Percentiles rank a stretch among this genome's conserved stretches.
phyloP scores from a whole-genome alignment of 2,888 invertebrate genomes.

The Lydus trimaculatus region DNA sequence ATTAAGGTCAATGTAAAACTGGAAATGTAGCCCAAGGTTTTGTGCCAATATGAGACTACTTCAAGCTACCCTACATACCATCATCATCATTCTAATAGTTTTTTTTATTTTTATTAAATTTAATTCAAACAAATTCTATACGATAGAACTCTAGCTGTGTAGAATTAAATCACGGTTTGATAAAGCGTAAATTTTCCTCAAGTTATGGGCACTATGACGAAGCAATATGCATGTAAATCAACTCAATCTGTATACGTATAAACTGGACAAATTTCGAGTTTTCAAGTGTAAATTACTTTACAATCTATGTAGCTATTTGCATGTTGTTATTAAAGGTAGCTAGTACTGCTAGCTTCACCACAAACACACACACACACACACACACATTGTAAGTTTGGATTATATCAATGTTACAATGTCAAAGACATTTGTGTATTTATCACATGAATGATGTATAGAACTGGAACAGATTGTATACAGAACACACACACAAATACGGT shows the following conservation, averaged over 20 bases:
- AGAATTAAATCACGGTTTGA: not conserved
- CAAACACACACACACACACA: too few relatives aligned
- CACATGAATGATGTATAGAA: not conserved
- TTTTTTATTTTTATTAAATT: too few relatives aligned
- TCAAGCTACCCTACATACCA: too few relatives aligned
- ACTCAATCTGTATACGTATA: not conserved
- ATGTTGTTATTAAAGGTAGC: not conserved
- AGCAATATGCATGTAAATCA: constrained; percentile 5
- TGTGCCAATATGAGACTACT: too few relatives aligned
- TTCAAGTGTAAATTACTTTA: not conserved
- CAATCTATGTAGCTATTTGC: not conserved
- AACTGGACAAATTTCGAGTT: not conserved
- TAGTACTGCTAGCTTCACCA: too few relatives aligned
- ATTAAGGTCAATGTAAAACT: not conserved
- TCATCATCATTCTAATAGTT: too few relatives aligned
- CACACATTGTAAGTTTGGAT: too few relatives aligned
- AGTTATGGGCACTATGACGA: not conserved
- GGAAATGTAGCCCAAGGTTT: too few relatives aligned
- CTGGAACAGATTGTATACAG: too few relatives aligned
- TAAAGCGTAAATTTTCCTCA: not conserved
- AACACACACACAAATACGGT: too few relatives aligned
- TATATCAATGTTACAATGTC: not conserved
- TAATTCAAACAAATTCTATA: too few relatives aligned
- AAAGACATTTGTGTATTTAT: not conserved
- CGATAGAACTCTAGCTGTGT: too few relatives aligned